phyloP scores from a whole-genome alignment of 1,140 invertebrate genomes.

The Hormaphis cornu region DNA sequence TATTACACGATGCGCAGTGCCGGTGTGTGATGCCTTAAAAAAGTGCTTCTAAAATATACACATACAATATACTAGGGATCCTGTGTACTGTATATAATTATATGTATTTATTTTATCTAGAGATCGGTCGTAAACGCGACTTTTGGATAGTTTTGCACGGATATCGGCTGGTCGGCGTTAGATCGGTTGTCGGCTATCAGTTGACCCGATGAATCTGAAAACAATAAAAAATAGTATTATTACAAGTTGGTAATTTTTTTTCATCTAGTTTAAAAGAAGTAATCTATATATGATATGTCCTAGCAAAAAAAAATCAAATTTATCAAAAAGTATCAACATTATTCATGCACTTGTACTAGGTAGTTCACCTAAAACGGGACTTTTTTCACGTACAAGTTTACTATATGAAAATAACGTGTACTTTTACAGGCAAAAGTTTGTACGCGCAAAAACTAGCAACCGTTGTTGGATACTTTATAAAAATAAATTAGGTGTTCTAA shows the following conservation, averaged over 20 bases:
- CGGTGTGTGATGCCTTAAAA: background rate
- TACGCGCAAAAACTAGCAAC: too few relatives aligned
- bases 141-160: conserved; percentile 11
- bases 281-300: too few relatives aligned
- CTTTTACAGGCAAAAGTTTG: too few relatives aligned
- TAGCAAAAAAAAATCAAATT: too few relatives aligned
- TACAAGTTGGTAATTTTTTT: too few relatives aligned
- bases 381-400: background rate
- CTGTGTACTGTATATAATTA: background rate
- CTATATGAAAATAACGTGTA: too few relatives aligned
- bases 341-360: too few relatives aligned
- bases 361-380: background rate
- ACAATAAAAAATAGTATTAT: background rate
- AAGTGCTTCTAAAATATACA: background rate
- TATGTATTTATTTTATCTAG: background rate
- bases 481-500: too few relatives aligned
- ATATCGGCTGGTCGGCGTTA: background rate
- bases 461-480: too few relatives aligned
- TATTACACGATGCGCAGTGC: background rate
- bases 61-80: background rate
- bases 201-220: conserved; percentile 9
- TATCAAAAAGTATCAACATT: too few relatives aligned
- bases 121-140: background rate
- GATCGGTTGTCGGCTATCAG: background rate
- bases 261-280: too few relatives aligned